Evolutionary conservation across 2,113 vertebrate genomes (phyloP).

Genomic region (Anguilla rostrata): DNA sequence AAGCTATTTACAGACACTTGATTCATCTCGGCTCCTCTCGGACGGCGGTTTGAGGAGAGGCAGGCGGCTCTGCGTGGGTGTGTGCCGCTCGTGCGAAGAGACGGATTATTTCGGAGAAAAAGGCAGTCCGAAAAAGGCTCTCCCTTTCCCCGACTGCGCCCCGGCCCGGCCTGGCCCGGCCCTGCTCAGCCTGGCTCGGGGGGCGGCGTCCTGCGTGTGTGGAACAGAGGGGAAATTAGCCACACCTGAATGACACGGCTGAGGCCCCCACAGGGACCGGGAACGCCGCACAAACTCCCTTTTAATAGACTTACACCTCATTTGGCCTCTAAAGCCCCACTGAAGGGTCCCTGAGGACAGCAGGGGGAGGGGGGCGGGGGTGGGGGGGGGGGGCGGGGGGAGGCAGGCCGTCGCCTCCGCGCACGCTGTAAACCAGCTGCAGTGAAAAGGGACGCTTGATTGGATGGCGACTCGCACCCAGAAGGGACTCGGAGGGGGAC

Average conservation of each 20-base stretch:
- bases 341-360: constrained; percentile 76
- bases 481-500: constrained; percentile 70
- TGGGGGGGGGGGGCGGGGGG: constrained; percentile 35
- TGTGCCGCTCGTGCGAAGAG: not conserved
- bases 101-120: constrained; percentile 46
- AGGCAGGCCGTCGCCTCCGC: constrained; percentile 54
- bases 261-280: constrained; percentile 72
- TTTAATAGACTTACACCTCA: constrained; percentile 87
- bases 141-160: constrained; percentile 43
- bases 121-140: constrained; percentile 54
- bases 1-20: not conserved
- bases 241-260: constrained; percentile 77
- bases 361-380: constrained; percentile 43
- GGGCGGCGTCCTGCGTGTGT: constrained; percentile 52
- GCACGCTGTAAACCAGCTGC: constrained; percentile 72
- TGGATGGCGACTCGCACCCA: constrained; percentile 74
- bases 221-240: constrained; percentile 71
- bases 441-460: constrained; percentile 76
- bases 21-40: not conserved
- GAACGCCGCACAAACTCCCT: constrained; percentile 76
- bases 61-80: not conserved
- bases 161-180: constrained; percentile 7
- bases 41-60: not conserved
- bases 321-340: constrained; percentile 81
- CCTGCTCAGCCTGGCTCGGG: not conserved